These are phyloP conservation scores for Iphiclides podalirius DNA, from an alignment of 2,888 invertebrate species.

Conservation along the genomic window DNA sequence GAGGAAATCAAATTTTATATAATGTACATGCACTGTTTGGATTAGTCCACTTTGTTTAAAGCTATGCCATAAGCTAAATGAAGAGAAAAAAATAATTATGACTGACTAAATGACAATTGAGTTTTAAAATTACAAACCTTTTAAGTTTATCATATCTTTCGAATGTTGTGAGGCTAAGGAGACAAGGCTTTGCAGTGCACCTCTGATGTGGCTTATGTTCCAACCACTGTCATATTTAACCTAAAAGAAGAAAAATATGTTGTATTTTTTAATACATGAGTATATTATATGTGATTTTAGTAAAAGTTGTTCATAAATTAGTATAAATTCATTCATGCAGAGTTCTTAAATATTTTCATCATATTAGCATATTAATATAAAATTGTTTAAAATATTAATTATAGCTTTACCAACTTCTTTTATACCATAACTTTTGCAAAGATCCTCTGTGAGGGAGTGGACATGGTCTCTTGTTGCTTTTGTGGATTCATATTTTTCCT, in stretches of 20 bases:
- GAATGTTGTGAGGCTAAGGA: constrained; percentile 88
- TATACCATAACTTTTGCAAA: constrained; percentile 78
- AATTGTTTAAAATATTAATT: constrained; percentile 15
- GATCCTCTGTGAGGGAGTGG: constrained; percentile 78
- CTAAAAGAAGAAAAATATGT: constrained; percentile 38
- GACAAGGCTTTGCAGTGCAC: constrained; percentile 92
- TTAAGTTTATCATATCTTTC: constrained; percentile 83
- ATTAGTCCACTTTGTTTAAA: too few relatives aligned
- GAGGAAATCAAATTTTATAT: too few relatives aligned
- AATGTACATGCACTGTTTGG: too few relatives aligned
- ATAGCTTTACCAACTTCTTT: constrained; percentile 72
- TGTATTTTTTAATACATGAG: too few relatives aligned
- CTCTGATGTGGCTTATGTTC: constrained; percentile 93
- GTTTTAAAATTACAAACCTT: constrained; percentile 58
- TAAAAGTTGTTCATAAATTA: too few relatives aligned
- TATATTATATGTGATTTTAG: too few relatives aligned
- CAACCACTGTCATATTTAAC: constrained; percentile 90
- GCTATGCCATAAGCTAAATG: too few relatives aligned
- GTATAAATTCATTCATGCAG: too few relatives aligned
- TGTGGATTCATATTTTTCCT: constrained; percentile 82
- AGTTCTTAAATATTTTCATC: too few relatives aligned
- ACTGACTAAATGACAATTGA: too few relatives aligned
- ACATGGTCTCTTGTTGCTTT: constrained; percentile 88
- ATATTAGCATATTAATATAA: too few relatives aligned
- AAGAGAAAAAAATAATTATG: too few relatives aligned